Base-by-base conservation (phyloP, 2,888 invertebrate genomes). In the Idaea dimidiata region DNA sequence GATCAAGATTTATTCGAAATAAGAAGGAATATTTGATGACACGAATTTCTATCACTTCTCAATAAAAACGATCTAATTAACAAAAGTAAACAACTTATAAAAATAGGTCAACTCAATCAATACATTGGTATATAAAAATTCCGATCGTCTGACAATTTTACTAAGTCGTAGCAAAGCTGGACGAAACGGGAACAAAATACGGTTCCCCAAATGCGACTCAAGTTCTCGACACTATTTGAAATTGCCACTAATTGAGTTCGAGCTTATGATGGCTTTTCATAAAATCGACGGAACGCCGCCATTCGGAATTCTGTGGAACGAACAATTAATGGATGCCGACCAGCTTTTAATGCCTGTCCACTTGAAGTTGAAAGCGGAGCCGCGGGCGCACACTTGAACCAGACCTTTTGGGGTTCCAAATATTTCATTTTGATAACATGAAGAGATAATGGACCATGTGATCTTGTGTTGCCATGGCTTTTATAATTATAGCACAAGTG, bases 351-450 rank as follows among this genome's bases (percentile, higher is more conserved):
- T 79, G 77, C 73, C 73, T 71, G 72, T 70, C 83, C 84, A 86
- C 86, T 87, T 82, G 84, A 84, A 43, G 81, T 74, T 82, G 74
- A 81, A 82, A 83, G 79, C 72, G 74, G 70, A 58, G 75, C 77
- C 75, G 75, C 75, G 75, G 77, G 78, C 64, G 75, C 80, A 80
- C 82, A 81, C 79, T 78, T 76, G 71, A 70, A 75, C 68, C 73
- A 76, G 75, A 73, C 76, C 79, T 70, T 60, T 73, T 68, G 64
- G 62, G 43, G 62, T 18, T 68, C 61, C 63, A 68, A 68, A 67
- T 69, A 69, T 66, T 61, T 66, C 60, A 60, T 68, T 65, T 54
- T 64, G 71, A 72, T 72, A 70, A 70, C 57, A 61, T 17, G 17
- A 7, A 56, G 6, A 10, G 56, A 56, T 56, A 17, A 56, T 14